Conservation (phyloP, 2,888 invertebrate genomes). For the Drosophila emarginata region DNA sequence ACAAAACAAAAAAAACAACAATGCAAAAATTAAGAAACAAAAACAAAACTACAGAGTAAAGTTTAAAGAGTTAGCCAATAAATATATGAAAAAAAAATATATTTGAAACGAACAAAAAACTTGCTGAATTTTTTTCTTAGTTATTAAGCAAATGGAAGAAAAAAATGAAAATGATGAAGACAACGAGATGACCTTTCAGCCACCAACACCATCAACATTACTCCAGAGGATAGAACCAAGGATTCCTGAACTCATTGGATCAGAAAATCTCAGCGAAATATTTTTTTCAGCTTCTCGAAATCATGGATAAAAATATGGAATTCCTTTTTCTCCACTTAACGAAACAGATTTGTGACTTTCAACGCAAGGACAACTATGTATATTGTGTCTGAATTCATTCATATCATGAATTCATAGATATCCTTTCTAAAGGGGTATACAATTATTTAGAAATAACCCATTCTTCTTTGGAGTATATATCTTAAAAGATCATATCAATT, state of each 20-base stretch:
- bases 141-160: background rate
- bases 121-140: constrained; percentile 54
- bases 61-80: constrained; percentile 79
- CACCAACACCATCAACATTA: background rate
- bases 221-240: background rate
- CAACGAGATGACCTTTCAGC: background rate
- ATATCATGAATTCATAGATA: no score
- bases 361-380: constrained; percentile 34
- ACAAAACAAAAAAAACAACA: constrained; percentile 65
- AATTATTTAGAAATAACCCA: no score
- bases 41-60: constrained; percentile 72
- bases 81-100: constrained; percentile 81
- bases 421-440: no score
- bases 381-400: no score
- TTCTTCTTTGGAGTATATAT: no score
- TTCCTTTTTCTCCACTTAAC: background rate
- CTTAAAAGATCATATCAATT: no score
- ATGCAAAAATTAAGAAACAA: constrained; percentile 61
- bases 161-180: constrained; percentile 5
- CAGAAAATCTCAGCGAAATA: background rate
- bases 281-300: background rate
- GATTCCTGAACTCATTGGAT: background rate
- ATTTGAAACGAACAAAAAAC: constrained; percentile 73
- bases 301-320: constrained; percentile 33
- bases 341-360: constrained; percentile 63